phyloP scores from a whole-genome alignment of 2,113 vertebrate genomes.

The Petromus typicus region DNA sequence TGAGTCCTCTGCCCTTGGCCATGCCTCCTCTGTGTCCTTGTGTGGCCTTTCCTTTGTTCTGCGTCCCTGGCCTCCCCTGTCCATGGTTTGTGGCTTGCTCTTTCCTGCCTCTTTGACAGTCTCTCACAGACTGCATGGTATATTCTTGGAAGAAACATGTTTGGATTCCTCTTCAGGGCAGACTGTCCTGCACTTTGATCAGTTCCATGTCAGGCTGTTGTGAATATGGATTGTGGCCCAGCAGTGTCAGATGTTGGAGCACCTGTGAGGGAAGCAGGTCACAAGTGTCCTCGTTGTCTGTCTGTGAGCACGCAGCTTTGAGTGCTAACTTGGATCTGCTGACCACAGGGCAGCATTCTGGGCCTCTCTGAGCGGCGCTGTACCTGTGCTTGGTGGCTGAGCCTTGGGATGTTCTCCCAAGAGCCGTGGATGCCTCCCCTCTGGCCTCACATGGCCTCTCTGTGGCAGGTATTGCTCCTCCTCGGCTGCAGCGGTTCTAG shows the following conservation, averaged over 20 bases:
- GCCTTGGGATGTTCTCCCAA: not conserved
- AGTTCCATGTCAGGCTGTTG: not conserved
- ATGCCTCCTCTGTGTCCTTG: not conserved
- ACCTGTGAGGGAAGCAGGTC: not conserved
- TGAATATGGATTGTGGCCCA: not conserved
- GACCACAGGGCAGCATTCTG: not conserved
- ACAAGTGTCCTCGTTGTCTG: not conserved
- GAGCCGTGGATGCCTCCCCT: not conserved
- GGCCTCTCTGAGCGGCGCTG: not conserved
- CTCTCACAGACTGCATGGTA: not conserved
- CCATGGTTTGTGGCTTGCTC: accelerated
- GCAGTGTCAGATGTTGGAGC: not conserved
- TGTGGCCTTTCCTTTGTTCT: not conserved
- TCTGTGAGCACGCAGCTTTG: not conserved
- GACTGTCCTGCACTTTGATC: not conserved
- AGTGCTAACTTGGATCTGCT: not conserved
- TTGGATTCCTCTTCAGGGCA: not conserved
- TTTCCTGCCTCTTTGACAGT: not conserved
- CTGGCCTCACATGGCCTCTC: not conserved
- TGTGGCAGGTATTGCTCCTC: not conserved
- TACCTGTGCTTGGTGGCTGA: accelerated
- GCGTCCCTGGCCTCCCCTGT: not conserved
- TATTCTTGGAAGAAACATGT: not conserved
- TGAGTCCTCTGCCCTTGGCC: not conserved
- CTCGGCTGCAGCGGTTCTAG: not conserved